phyloP scores from a whole-genome alignment of 2,113 vertebrate genomes.

The Oxyura jamaicensis region DNA sequence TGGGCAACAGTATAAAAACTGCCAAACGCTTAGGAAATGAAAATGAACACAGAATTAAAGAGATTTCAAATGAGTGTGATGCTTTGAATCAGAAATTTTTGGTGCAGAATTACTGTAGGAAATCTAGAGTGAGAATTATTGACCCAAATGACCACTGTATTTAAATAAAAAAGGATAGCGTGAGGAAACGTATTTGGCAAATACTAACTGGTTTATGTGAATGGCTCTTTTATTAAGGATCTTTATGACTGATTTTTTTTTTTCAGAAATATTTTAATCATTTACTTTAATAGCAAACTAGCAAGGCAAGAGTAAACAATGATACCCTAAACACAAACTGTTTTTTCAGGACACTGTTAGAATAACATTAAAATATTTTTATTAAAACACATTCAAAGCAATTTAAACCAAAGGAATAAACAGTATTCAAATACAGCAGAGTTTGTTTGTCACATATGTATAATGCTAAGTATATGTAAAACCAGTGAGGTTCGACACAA shows the following conservation, averaged over 20 bases:
- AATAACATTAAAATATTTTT: conserved; percentile 1
- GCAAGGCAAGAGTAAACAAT: background rate
- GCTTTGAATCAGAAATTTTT: background rate
- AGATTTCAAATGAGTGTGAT: background rate
- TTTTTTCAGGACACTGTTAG: background rate
- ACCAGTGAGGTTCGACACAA: background rate
- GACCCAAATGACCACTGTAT: background rate
- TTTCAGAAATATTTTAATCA: background rate
- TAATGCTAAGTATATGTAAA: background rate
- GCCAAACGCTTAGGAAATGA: background rate
- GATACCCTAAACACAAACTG: background rate
- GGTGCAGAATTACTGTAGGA: background rate
- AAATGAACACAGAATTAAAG: background rate
- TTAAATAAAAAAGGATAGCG: background rate
- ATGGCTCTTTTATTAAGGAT: background rate
- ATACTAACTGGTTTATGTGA: background rate
- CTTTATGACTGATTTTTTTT: background rate
- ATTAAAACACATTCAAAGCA: conserved; percentile 19
- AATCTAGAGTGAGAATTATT: background rate
- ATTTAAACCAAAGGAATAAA: conserved; percentile 26
- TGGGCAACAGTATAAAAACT: background rate
- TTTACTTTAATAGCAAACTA: background rate
- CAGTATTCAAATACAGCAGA: background rate
- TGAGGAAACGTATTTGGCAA: background rate
- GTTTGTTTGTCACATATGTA: background rate